These are phyloP conservation scores for Caenorhabditis plicata DNA, from an alignment of 2,888 invertebrate genomes.

Conservation along the genomic window DNA sequence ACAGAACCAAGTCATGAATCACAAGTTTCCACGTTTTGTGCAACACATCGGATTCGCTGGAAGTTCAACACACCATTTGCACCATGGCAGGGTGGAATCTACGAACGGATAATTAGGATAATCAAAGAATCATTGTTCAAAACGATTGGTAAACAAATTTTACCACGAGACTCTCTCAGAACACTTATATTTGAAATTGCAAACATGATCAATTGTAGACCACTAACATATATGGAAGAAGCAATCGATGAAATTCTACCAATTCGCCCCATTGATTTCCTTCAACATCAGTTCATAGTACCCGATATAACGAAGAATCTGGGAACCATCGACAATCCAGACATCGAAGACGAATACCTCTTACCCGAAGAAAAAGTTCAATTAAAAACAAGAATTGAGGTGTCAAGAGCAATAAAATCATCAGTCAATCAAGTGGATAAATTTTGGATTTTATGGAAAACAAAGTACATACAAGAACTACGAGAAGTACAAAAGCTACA, in stretches of 20 bases:
- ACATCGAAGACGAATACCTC: conserved; percentile 6
- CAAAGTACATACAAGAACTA: conserved; percentile 9
- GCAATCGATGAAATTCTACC: conserved; percentile 1
- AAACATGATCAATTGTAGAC: conserved; percentile 12
- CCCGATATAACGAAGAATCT: background rate
- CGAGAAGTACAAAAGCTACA: conserved; percentile 9
- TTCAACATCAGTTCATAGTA: conserved; percentile 5
- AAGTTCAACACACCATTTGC: conserved; percentile 9
- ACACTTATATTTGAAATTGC: conserved; percentile 13
- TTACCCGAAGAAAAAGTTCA: conserved; percentile 9
- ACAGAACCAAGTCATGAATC: no score
- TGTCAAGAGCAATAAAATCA: conserved; percentile 9
- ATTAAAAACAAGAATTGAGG: conserved; percentile 4
- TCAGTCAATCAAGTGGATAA: background rate
- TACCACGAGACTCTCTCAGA: background rate
- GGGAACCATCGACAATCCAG: background rate
- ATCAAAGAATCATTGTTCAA: conserved; percentile 8
- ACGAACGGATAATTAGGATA: conserved; percentile 8
- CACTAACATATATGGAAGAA: conserved; percentile 15
- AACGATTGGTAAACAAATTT: background rate
- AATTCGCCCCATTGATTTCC: conserved; percentile 23
- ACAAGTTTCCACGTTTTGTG: no score
- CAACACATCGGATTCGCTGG: conserved; percentile 1
- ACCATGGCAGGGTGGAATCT: conserved; percentile 19
- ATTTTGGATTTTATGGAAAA: conserved; percentile 17